phyloP scores from a whole-genome alignment of 2,797 vertebrate species.

The Syndactyla subalaris region DNA sequence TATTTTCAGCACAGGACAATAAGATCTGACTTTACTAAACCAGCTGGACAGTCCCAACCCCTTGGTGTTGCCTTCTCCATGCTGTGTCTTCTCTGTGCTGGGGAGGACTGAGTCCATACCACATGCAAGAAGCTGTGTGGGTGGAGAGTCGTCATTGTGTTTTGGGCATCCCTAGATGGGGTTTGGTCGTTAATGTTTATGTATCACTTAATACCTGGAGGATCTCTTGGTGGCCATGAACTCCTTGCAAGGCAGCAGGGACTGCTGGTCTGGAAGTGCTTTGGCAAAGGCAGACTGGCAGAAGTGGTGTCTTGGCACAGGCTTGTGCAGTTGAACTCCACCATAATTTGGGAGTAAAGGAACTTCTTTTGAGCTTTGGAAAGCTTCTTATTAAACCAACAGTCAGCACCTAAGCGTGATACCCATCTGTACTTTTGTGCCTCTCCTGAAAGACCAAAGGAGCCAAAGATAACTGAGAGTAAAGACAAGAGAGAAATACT shows the following conservation, averaged over 20 bases:
- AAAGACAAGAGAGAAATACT: not conserved
- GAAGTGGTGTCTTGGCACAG: not conserved
- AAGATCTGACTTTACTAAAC: not conserved
- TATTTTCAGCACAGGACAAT: not conserved
- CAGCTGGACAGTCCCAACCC: not conserved
- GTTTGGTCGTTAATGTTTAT: not conserved
- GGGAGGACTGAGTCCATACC: not conserved
- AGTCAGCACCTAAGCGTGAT: not conserved
- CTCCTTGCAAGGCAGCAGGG: not conserved
- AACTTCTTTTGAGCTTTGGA: not conserved
- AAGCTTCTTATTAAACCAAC: not conserved
- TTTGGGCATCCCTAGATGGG: conserved; percentile 25
- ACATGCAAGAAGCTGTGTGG: not conserved
- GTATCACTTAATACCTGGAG: not conserved
- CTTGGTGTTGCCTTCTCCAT: not conserved
- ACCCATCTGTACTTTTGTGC: not conserved
- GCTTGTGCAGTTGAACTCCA: not conserved
- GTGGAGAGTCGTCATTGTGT: not conserved
- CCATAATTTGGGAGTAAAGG: not conserved
- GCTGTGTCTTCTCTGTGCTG: rapidly evolving
- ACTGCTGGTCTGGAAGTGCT: not conserved
- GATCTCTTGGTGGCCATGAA: not conserved
- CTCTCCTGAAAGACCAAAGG: not conserved
- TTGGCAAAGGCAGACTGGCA: not conserved
- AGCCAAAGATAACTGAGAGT: not conserved